These are phyloP conservation scores for Peucedramus taeniatus DNA, from an alignment of 2,113 vertebrate genomes.

Conservation along the genomic window DNA sequence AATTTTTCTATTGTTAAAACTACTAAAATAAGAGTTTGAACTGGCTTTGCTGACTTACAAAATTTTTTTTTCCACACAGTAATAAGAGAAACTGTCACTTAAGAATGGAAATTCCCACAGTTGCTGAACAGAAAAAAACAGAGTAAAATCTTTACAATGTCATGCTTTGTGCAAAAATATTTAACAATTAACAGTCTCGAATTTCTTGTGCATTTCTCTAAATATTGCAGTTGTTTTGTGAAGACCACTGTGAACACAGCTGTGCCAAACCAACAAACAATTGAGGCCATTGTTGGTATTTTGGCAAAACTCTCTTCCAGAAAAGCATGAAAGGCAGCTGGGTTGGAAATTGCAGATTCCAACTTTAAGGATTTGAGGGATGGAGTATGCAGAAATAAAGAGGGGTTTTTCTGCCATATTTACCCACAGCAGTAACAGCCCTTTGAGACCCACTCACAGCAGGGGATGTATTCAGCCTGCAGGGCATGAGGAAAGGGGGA, in stretches of 20 bases:
- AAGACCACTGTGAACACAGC: slow-evolving; percentile 27
- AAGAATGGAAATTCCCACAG: slow-evolving; percentile 22
- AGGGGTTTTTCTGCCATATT: neutral
- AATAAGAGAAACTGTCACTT: slow-evolving; percentile 5
- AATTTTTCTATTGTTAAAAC: neutral
- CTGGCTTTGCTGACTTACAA: neutral
- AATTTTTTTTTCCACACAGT: neutral
- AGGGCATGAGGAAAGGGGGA: neutral
- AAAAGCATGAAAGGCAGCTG: slow-evolving; percentile 31
- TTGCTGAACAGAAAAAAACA: slow-evolving; percentile 19
- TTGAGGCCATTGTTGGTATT: slow-evolving; percentile 15
- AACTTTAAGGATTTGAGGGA: neutral
- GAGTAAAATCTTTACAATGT: slow-evolving; percentile 15
- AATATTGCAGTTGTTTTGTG: slow-evolving; percentile 37
- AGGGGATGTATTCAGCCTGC: neutral
- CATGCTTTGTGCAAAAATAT: slow-evolving; percentile 15
- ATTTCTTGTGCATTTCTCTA: slow-evolving; percentile 24
- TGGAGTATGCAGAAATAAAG: neutral
- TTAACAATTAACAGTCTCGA: neutral
- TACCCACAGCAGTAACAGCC: neutral
- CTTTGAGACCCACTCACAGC: neutral
- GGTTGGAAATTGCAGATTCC: neutral
- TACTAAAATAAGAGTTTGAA: neutral
- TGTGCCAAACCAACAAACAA: slow-evolving; percentile 35
- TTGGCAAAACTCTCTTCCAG: slow-evolving; percentile 17